Evolutionary conservation across 2,888 invertebrate species (phyloP).

Genomic region (Drymonia ruficornis): DNA sequence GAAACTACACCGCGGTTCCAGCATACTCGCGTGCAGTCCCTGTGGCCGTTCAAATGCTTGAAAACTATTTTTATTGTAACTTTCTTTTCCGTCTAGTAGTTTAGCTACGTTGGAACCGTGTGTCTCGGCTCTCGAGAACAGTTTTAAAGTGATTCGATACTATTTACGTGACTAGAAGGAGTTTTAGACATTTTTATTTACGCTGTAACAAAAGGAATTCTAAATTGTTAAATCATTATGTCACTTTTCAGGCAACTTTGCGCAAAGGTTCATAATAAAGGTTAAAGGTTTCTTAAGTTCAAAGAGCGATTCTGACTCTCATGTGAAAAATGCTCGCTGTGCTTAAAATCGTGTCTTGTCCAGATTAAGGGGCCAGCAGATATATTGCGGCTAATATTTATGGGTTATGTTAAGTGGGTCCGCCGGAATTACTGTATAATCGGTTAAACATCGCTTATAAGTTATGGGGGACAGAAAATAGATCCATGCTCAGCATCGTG

Average conservation of each 20-base stretch:
- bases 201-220: too few species aligned
- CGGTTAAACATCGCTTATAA: slow-evolving; percentile 1
- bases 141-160: slow-evolving; percentile 3
- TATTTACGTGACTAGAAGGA: not conserved
- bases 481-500: not conserved
- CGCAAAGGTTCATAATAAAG: too few species aligned
- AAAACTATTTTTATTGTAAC: not conserved
- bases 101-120: not conserved
- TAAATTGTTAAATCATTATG: too few species aligned
- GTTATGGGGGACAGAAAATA: not conserved
- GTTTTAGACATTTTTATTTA: not conserved
- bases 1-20: too few species aligned
- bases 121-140: not conserved
- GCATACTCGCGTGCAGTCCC: not conserved
- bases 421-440: not conserved
- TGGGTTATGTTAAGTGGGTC: slow-evolving; percentile 6
- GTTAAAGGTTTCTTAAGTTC: too few species aligned
- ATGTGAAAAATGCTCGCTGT: too few species aligned
- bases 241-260: too few species aligned
- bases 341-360: not conserved
- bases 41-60: not conserved
- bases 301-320: too few species aligned
- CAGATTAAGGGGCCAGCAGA: not conserved
- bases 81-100: not conserved
- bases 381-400: slow-evolving; percentile 18